phyloP scores from a whole-genome alignment of 2,888 invertebrate species.

The Thymelicus lineola region DNA sequence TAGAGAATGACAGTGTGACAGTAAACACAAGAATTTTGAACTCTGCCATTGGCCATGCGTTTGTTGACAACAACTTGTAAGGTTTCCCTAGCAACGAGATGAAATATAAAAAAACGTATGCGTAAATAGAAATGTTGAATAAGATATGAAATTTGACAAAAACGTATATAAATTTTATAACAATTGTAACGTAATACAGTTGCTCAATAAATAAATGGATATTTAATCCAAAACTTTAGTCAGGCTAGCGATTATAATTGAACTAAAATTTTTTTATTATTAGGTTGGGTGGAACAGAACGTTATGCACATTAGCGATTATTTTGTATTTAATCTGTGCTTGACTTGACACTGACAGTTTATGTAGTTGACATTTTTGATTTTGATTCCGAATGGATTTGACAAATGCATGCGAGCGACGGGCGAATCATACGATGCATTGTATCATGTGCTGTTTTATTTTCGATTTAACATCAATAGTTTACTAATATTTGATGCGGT shows the following conservation, averaged over 20 bases:
- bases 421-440: slow-evolving; percentile 48
- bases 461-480: slow-evolving; percentile 37
- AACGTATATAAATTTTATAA: too few relatives aligned
- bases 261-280: too few relatives aligned
- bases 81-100: slow-evolving; percentile 72
- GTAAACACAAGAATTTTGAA: slow-evolving; percentile 77
- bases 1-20: slow-evolving; percentile 76
- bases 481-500: slow-evolving; percentile 42
- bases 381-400: slow-evolving; percentile 4
- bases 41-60: slow-evolving; percentile 76
- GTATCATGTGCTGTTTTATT: slow-evolving; percentile 40
- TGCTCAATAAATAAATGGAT: too few relatives aligned
- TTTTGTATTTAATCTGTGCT: slow-evolving; percentile 7
- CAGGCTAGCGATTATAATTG: too few relatives aligned
- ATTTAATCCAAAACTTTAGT: too few relatives aligned
- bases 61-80: slow-evolving; percentile 60
- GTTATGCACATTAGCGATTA: slow-evolving; percentile 41
- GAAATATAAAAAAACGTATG: neutral
- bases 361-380: slow-evolving; percentile 2
- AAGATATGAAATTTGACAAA: neutral
- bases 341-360: slow-evolving; percentile 35
- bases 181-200: too few relatives aligned
- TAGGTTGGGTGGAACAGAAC: neutral
- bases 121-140: slow-evolving; percentile 14
- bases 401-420: slow-evolving; percentile 38